Conservation (phyloP, 2,888 invertebrate genomes). For the Leptopilina syphax region DNA sequence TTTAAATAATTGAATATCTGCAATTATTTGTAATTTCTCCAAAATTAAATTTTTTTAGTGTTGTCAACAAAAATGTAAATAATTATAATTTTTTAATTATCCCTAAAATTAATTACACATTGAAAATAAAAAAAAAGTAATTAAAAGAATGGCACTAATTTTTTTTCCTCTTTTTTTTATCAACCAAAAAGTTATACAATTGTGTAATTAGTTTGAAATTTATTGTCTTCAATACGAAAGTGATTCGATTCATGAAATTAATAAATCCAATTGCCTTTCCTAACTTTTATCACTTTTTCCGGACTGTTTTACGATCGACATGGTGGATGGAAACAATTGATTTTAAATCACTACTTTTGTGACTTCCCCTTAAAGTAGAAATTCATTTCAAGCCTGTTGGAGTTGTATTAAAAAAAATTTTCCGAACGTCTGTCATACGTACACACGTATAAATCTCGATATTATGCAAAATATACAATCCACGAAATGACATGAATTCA, state of each 20-base stretch:
- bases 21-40: too few relatives aligned
- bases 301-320: not conserved
- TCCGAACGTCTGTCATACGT: not conserved
- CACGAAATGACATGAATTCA: not conserved
- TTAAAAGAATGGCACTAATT: not conserved
- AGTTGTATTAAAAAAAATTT: not conserved
- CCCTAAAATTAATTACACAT: too few relatives aligned
- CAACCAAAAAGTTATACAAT: too few relatives aligned
- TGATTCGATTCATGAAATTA: too few relatives aligned
- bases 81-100: too few relatives aligned
- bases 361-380: conserved; percentile 34
- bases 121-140: too few relatives aligned
- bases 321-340: not conserved
- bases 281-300: not conserved
- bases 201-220: too few relatives aligned
- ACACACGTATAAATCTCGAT: not conserved
- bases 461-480: not conserved
- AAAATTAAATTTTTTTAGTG: too few relatives aligned
- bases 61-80: too few relatives aligned
- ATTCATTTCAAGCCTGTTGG: conserved; percentile 36
- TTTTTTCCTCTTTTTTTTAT: too few relatives aligned
- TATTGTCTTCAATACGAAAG: too few relatives aligned
- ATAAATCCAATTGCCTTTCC: not conserved
- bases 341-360: not conserved
- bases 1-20: too few relatives aligned